A percentile compares a stretch with the other conserved stretches of the same genome.
Conservation (phyloP, 2,797 vertebrate genomes). For the Nyctibius grandis region DNA sequence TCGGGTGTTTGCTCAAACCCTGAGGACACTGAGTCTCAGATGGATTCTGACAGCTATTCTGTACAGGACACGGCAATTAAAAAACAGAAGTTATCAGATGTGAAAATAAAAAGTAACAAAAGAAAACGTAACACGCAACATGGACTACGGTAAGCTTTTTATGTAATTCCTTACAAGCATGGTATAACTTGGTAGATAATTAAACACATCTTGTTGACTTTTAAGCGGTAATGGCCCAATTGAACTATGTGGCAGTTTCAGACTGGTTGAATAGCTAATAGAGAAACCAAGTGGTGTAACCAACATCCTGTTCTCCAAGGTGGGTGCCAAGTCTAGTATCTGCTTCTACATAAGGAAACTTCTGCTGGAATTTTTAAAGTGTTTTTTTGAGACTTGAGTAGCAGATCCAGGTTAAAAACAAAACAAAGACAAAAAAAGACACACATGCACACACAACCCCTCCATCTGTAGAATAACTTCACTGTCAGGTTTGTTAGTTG, state of each 20-base stretch:
- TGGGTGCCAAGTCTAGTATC: neutral
- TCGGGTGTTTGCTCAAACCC: neutral
- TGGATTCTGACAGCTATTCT: neutral
- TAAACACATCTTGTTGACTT: neutral
- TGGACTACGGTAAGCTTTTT: constrained; percentile 22
- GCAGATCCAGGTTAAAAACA: neutral
- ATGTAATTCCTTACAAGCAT: neutral
- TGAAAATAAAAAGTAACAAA: neutral
- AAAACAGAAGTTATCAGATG: neutral
- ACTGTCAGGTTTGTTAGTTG: neutral
- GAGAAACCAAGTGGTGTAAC: neutral
- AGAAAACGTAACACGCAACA: neutral
- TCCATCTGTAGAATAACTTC: neutral
- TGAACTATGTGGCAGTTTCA: neutral
- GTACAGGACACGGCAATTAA: neutral
- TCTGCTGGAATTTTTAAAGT: neutral
- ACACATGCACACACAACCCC: too few relatives aligned
- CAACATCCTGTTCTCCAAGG: neutral
- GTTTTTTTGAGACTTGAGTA: neutral
- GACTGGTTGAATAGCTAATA: neutral
- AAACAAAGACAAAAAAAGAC: neutral
- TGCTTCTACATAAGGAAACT: neutral
- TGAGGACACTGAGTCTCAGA: neutral
- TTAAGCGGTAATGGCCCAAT: neutral
- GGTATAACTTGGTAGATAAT: neutral